Evolutionary conservation across 2,113 vertebrate genomes (phyloP), one percentile per base, ranked within the genome.

Genomic region (Ammodytes dubius): DNA sequence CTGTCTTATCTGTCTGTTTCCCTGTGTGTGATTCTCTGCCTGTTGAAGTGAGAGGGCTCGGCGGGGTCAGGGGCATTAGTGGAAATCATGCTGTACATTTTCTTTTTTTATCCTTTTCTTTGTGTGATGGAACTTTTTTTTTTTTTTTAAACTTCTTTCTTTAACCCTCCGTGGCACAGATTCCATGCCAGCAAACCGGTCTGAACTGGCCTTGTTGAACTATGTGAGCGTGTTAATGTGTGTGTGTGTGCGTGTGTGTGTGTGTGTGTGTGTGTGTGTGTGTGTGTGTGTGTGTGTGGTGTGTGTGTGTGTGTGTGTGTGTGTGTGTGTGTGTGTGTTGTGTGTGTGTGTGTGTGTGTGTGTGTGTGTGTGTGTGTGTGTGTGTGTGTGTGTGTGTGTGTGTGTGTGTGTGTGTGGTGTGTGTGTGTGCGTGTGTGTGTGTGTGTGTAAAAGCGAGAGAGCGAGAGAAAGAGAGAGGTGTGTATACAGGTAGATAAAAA

Each of bases 161-260:
- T 81, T 74, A 83, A 83, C 77, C 77, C 68, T 64, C 92, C 95
- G 91, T 95, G 95, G 64, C 95, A 92, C 85, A 17, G 88, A 69
- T 84, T 95, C 88, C 94, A 87, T 96, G 96, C 96, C 96, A 96
- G 95, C 92, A 94, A 96, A 96, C 96, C 95, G 93, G 97, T 96
- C 95, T 96, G 92, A 94, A 96, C 96, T 96, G 95, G 96, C 96
- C 95, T 88, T 86, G 89, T 91, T 86, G 88, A 78, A 67, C 74
- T 93, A 82, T 95, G 68, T 61, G 86, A 91, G 27, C 60, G 52
- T 58, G 53, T 46, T 42, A 19, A 9, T 42, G 57, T 59, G 58
- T 59, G 57, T 7, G 35, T 8, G 59, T 17, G 58, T 3, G n/a
- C 37, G 58, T 37, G 57, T 7, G 35, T 17, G 59, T 17, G 58